Evolutionary conservation across 2,113 vertebrate species (phyloP).

Genomic region (Chiloscyllium plagiosum): DNA sequence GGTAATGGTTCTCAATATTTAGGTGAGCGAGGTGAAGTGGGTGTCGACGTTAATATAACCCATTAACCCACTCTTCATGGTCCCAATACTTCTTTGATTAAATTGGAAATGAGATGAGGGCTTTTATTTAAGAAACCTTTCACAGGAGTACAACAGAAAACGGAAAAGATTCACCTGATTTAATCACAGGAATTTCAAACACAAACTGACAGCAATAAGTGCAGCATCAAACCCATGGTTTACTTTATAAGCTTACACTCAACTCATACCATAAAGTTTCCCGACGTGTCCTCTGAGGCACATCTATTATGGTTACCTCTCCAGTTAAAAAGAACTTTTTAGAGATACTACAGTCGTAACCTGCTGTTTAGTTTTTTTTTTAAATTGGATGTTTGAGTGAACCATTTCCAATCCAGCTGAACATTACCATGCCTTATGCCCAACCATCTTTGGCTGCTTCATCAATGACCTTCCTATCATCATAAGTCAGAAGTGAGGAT

Average conservation of each 20-base stretch:
- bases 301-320: not conserved
- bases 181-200: not conserved
- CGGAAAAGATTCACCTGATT: not conserved
- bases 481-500: no score
- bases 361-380: not conserved
- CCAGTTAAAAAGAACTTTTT: not conserved
- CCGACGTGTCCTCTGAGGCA: not conserved
- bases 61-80: not conserved
- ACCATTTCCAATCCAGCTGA: not conserved
- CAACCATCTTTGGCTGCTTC: no score
- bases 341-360: not conserved
- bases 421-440: no score
- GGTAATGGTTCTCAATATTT: not conserved
- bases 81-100: conserved; percentile 18
- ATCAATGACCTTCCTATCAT: no score
- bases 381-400: not conserved
- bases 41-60: conserved; percentile 8
- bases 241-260: not conserved
- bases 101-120: not conserved
- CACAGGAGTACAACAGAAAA: not conserved
- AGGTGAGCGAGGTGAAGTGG: not conserved
- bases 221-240: not conserved
- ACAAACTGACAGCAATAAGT: not conserved
- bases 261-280: not conserved
- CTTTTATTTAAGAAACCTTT: not conserved